phyloP scores from a whole-genome alignment of 2,888 invertebrate species.

The Tenodera sinensis region DNA sequence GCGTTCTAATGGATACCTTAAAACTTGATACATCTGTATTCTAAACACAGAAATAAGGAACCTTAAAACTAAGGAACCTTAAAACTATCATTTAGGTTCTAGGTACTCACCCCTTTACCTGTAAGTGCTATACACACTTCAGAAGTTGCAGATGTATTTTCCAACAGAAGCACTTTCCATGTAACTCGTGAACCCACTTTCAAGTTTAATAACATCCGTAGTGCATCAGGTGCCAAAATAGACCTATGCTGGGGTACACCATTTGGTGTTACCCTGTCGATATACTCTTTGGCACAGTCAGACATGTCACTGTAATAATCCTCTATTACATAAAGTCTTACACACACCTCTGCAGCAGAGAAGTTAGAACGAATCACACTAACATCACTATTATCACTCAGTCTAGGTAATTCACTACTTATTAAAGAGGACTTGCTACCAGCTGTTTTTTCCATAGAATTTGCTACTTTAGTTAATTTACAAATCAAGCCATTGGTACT shows the following conservation, averaged over 20 bases:
- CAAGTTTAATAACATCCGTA: conserved; percentile 54
- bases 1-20: too few relatives aligned
- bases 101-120: neutral
- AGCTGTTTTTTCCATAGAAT: conserved; percentile 18
- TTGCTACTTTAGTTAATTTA: conserved; percentile 37
- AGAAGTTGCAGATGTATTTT: conserved; percentile 46
- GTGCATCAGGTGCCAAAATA: conserved; percentile 52
- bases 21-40: too few relatives aligned
- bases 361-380: too few relatives aligned
- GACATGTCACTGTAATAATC: conserved; percentile 35
- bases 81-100: neutral
- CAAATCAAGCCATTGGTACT: conserved; percentile 32
- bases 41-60: too few relatives aligned
- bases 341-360: conserved; percentile 17
- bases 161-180: conserved; percentile 47
- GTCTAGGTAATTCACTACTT: neutral
- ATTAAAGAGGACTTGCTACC: neutral
- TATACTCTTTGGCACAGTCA: neutral
- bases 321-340: conserved; percentile 37
- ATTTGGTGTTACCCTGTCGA: neutral
- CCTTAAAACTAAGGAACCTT: too few relatives aligned
- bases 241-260: neutral
- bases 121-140: conserved; percentile 50
- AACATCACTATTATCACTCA: neutral
- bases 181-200: conserved; percentile 56